Base-by-base conservation (phyloP, 1,140 invertebrate genomes). In the Antheraea pernyi region DNA sequence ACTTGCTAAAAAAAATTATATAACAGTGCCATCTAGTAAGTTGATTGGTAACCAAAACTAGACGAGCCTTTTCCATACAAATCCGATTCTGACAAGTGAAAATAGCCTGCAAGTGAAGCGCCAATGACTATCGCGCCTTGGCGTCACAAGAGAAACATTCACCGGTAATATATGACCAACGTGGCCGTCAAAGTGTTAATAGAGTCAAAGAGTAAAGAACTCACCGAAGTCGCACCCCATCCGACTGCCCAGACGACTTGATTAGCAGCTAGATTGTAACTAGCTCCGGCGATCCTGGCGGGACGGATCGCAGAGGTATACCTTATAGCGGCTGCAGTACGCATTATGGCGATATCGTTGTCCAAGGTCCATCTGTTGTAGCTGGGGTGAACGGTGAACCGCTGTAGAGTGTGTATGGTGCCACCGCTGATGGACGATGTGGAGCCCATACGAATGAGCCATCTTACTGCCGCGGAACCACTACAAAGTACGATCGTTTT, bases 261-360 rank as follows among this genome's bases (percentile, higher is more conserved):
- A 53, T 80, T 74, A 62, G 77, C 73, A 11, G 22, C 67, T 3
- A 78, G 37, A 46, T 69, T 60, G 65, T 78, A 78, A 59, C 72
- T 76, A 19, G 74, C 4, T n/a, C 76, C 76, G 64, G 78, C 76
- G 37, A 80, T 70, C n/a, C 60, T 63, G 7, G 22, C 79, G 5
- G 73, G 59, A 0, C 42, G 68, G 6, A 71, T 68, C 8, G 22
- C 19, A 11, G 19, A 65, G 22, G 58, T 71, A 53, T 67, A 79
- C 4, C 87, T 71, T 1, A 95, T 86, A 13, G 93, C 67, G 7
- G 64, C 8, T 0, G 64, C 10, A 5, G 65, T 66, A 7, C 73
- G 70, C 10, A 81, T 18, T 6, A 81, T 67, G 18, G 95, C 95
- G 9, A 96, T 76, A 73, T 96, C 95, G 77, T 96, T 95, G 9